phyloP scores from a whole-genome alignment of 2,797 vertebrate species.

The Danio aesculapii region DNA sequence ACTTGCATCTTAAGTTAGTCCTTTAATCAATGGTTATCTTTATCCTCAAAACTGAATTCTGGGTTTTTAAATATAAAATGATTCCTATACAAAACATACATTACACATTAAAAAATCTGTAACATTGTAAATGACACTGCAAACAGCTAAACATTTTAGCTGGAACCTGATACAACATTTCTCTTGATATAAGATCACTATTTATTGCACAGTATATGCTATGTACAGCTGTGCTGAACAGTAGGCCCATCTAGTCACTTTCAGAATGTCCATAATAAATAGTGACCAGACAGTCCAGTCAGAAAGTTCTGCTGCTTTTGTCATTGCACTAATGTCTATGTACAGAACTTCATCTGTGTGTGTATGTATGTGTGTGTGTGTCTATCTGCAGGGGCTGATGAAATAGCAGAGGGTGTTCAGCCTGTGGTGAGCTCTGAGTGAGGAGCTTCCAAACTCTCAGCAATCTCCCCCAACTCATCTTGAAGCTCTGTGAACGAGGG shows the following conservation, averaged over 20 bases:
- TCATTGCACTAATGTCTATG: constrained; percentile 51
- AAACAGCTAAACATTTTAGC: constrained; percentile 29
- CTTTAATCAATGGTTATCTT: background rate
- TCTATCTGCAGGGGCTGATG: constrained; percentile 19
- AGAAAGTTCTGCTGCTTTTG: background rate
- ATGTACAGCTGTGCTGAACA: constrained; percentile 8
- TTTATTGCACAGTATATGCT: background rate
- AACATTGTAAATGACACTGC: constrained; percentile 19
- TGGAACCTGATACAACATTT: constrained; percentile 18
- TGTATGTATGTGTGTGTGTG: constrained; percentile 6
- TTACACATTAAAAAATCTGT: background rate
- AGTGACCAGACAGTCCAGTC: background rate
- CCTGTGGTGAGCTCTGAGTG: constrained; percentile 68
- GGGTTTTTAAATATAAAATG: constrained; percentile 16
- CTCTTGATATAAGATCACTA: background rate
- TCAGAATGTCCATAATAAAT: constrained; percentile 1
- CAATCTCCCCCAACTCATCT: constrained; percentile 82
- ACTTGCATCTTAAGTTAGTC: constrained; percentile 1
- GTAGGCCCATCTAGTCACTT: background rate
- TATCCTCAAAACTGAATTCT: background rate
- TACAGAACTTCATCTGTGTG: constrained; percentile 34
- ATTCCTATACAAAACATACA: constrained; percentile 5
- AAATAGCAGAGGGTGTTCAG: constrained; percentile 62
- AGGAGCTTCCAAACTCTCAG: constrained; percentile 78
- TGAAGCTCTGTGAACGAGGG: constrained; percentile 86